Conservation (phyloP, 1,140 invertebrate species). For the Drosophila neocordata region DNA sequence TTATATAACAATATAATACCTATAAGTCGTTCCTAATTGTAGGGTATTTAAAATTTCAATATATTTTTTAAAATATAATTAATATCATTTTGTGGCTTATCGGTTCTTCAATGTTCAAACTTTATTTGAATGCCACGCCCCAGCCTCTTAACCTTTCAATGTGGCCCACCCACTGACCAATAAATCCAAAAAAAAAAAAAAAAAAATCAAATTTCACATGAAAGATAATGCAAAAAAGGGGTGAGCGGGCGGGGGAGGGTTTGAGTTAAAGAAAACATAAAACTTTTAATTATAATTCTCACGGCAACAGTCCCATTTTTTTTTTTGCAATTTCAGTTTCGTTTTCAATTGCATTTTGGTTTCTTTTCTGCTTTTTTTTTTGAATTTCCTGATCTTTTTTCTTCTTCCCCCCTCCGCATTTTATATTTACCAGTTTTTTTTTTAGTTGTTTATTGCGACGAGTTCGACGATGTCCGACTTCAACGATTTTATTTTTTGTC, state of each 20-base stretch:
- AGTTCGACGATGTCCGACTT: constrained; percentile 48
- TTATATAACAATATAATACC: too few relatives aligned
- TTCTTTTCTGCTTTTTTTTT: constrained; percentile 43
- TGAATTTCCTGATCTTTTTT: constrained; percentile 44
- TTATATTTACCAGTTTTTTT: constrained; percentile 49
- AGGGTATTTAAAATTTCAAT: neutral
- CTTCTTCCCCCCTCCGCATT: neutral
- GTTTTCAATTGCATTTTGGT: constrained; percentile 68
- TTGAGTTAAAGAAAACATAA: constrained; percentile 9
- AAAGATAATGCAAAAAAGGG: constrained; percentile 21
- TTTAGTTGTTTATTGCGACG: constrained; percentile 42
- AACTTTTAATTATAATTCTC: constrained; percentile 73
- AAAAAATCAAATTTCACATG: constrained; percentile 59
- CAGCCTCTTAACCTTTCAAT: constrained; percentile 7
- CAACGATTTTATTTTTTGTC: constrained; percentile 76
- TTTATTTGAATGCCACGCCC: constrained; percentile 4
- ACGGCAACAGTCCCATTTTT: constrained; percentile 47
- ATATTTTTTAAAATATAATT: neutral
- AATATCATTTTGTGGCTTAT: neutral
- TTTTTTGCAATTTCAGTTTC: constrained; percentile 55
- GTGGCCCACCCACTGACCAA: neutral
- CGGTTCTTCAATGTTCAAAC: constrained; percentile 2
- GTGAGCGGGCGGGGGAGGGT: too few relatives aligned
- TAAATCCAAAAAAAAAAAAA: neutral
- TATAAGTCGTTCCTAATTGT: neutral